phyloP scores from a whole-genome alignment of 2,113 vertebrate genomes.

The Notarius quadriscutis region DNA sequence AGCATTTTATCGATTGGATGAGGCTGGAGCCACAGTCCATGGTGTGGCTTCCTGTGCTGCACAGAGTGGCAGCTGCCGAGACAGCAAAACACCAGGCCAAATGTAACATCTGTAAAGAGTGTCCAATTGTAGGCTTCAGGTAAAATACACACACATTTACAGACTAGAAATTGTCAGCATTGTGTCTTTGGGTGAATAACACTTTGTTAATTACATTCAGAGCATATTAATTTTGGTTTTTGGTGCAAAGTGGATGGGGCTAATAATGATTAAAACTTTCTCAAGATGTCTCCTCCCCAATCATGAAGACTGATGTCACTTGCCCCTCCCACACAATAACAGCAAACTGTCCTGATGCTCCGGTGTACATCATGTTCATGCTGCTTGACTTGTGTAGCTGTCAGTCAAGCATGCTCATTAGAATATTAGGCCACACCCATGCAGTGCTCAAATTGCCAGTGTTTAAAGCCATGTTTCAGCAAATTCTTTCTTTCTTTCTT shows the following conservation, averaged over 20 bases:
- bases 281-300: background rate
- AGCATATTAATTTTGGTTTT: background rate
- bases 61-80: slow-evolving; percentile 93
- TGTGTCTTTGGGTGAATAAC: background rate
- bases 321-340: background rate
- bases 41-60: slow-evolving; percentile 96
- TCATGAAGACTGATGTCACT: background rate
- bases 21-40: slow-evolving; percentile 94
- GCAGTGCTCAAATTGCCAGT: background rate
- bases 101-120: slow-evolving; percentile 99
- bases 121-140: slow-evolving; percentile 97
- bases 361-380: background rate
- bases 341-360: background rate
- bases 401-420: background rate
- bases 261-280: background rate
- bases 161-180: background rate
- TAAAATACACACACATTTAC: slow-evolving; percentile 55
- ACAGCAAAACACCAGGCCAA: slow-evolving; percentile 98
- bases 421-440: background rate
- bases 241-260: background rate
- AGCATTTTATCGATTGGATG: slow-evolving; percentile 97
- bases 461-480: background rate
- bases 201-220: background rate
- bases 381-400: background rate
- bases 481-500: background rate